Percentiles rank a stretch among this genome's conserved stretches.
These are phyloP conservation scores for Coleophora deauratella DNA, from an alignment of 2,888 invertebrate genomes.

Conservation along the genomic window DNA sequence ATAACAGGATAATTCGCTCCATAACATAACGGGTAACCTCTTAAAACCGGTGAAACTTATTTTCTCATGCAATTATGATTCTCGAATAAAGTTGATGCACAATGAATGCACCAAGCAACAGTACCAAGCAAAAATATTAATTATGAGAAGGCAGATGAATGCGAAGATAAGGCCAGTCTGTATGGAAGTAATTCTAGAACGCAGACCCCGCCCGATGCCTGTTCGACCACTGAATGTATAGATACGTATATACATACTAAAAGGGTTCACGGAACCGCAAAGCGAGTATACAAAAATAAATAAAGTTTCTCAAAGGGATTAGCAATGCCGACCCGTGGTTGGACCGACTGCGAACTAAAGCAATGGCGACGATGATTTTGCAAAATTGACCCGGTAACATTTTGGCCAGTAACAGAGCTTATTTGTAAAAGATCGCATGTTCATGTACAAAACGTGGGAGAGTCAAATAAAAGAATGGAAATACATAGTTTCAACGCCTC, in stretches of 20 bases:
- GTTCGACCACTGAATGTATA: constrained; percentile 2
- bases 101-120: constrained; percentile 10
- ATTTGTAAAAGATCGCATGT: too few relatives aligned
- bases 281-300: constrained; percentile 34
- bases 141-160: constrained; percentile 13
- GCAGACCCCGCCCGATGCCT: constrained; percentile 16
- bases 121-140: constrained; percentile 12
- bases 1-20: too few relatives aligned
- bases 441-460: too few relatives aligned
- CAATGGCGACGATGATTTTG: constrained; percentile 53
- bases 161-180: constrained; percentile 19
- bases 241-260: constrained; percentile 35
- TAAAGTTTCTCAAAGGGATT: constrained; percentile 50
- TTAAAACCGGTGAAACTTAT: too few relatives aligned
- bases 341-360: constrained; percentile 30
- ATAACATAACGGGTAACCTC: background rate
- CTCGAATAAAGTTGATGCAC: background rate
- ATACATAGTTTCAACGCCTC: too few relatives aligned
- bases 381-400: constrained; percentile 19
- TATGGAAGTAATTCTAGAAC: constrained; percentile 22
- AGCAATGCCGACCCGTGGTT: constrained; percentile 42
- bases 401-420: background rate
- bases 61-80: too few relatives aligned
- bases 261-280: constrained; percentile 48
- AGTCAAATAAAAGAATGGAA: too few relatives aligned